Conservation (phyloP, 2,888 invertebrate species). For the Morpho achilles region DNA sequence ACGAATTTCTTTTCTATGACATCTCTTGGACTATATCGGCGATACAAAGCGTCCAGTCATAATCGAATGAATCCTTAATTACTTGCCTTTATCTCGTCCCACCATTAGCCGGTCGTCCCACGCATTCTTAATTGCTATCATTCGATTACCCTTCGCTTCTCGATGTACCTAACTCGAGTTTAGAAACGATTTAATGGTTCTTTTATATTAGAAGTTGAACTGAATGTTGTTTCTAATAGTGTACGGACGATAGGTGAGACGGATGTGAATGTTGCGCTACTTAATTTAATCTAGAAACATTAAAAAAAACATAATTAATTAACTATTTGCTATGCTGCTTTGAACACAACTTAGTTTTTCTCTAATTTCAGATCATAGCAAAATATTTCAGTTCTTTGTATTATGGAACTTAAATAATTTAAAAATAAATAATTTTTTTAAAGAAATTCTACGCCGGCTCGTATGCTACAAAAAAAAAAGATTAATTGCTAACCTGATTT, state of each 20-base stretch:
- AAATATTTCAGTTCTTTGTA: no score
- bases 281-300: no score
- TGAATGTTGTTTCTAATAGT: neutral
- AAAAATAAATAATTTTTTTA: no score
- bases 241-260: neutral
- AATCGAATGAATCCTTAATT: slow-evolving; percentile 72
- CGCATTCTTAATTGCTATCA: slow-evolving; percentile 46
- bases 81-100: slow-evolving; percentile 52
- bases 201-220: slow-evolving; percentile 24
- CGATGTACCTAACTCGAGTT: slow-evolving; percentile 21
- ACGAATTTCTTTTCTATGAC: neutral
- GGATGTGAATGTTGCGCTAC: no score
- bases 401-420: no score
- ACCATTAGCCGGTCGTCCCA: slow-evolving; percentile 56
- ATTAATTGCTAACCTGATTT: no score
- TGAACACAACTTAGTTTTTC: no score
- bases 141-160: slow-evolving; percentile 24
- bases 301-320: no score
- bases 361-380: no score
- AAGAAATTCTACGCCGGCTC: no score
- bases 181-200: slow-evolving; percentile 29
- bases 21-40: slow-evolving; percentile 36
- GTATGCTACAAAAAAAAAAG: no score
- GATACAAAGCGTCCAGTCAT: slow-evolving; percentile 49
- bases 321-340: no score